A percentile compares a stretch with the other conserved stretches of the same genome.
phyloP scores from a whole-genome alignment of 2,888 invertebrate genomes.

The Drosophila phalerata region DNA sequence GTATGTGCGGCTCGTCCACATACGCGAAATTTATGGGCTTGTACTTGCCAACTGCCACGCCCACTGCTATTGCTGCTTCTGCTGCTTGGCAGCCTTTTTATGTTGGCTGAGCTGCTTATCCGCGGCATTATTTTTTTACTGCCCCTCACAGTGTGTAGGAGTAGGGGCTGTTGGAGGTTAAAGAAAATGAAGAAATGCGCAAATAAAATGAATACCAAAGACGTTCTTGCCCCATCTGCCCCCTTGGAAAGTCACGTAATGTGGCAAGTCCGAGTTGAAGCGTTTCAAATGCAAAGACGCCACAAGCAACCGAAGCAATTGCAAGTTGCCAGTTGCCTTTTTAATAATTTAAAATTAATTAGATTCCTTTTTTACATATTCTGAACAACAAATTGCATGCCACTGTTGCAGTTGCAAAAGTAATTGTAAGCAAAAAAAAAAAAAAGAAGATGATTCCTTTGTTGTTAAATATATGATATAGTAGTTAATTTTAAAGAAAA shows the following conservation, averaged over 20 bases:
- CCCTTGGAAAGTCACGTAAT: slow-evolving; percentile 50
- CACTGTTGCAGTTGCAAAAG: background rate
- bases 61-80: background rate
- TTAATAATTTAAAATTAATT: slow-evolving; percentile 48
- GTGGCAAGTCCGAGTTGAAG: slow-evolving; percentile 25
- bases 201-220: slow-evolving; percentile 65
- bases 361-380: slow-evolving; percentile 2
- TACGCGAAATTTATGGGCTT: slow-evolving; percentile 68
- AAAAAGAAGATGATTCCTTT: too few species aligned
- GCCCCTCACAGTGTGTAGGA: background rate
- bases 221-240: slow-evolving; percentile 3
- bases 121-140: slow-evolving; percentile 53
- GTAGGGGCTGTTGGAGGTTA: background rate
- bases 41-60: slow-evolving; percentile 54
- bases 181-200: slow-evolving; percentile 41
- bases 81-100: slow-evolving; percentile 36
- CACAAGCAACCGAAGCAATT: slow-evolving; percentile 7
- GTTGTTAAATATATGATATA: too few species aligned
- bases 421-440: background rate
- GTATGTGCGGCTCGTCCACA: slow-evolving; percentile 15
- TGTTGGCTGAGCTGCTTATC: slow-evolving; percentile 47
- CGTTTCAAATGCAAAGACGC: background rate
- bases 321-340: slow-evolving; percentile 29
- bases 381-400: slow-evolving; percentile 3
- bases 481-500: too few species aligned